Evolutionary conservation across 2,888 invertebrate species (phyloP), one percentile per base, ranked within the genome.

Genomic region (Molorchus minor): DNA sequence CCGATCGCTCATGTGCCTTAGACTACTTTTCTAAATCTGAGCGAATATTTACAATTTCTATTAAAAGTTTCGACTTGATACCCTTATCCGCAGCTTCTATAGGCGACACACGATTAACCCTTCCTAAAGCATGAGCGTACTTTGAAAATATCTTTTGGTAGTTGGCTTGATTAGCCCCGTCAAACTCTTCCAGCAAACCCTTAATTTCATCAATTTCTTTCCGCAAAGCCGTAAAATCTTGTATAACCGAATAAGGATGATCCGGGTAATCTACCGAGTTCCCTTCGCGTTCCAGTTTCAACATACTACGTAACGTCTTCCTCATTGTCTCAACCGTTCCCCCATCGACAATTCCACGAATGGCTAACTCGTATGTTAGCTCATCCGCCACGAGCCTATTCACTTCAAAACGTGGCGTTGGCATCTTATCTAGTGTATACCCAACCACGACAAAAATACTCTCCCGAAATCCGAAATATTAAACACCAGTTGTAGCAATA

Each of bases 381-480:
- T 55, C 55, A 2, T 55, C 44, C 7, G 44, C 45, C 12, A 45
- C 45, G 1, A 49, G 12, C 13, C 16, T 17, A 41, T 57, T 41
- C 1, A 56, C 21, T 2, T n/a, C 2, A 10, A 51, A n/a, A n/a
- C n/a, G n/a, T n/a, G n/a, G n/a, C n/a, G n/a, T n/a, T n/a, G n/a
- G n/a, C n/a, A n/a, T n/a, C n/a, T n/a, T n/a, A n/a, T n/a, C n/a
- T n/a, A n/a, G n/a, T n/a, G n/a, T n/a, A n/a, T n/a, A n/a, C n/a
- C n/a, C n/a, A n/a, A n/a, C n/a, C n/a, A n/a, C n/a, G n/a, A n/a
- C n/a, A n/a, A n/a, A n/a, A n/a, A n/a, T n/a, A n/a, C n/a, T n/a
- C n/a, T n/a, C n/a, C n/a, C n/a, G n/a, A n/a, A n/a, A n/a, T n/a
- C n/a, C n/a, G n/a, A n/a, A n/a, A n/a, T n/a, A n/a, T n/a, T n/a